Base-by-base conservation (phyloP, 1,140 invertebrate species). In the Protaetia brevitarsis region DNA sequence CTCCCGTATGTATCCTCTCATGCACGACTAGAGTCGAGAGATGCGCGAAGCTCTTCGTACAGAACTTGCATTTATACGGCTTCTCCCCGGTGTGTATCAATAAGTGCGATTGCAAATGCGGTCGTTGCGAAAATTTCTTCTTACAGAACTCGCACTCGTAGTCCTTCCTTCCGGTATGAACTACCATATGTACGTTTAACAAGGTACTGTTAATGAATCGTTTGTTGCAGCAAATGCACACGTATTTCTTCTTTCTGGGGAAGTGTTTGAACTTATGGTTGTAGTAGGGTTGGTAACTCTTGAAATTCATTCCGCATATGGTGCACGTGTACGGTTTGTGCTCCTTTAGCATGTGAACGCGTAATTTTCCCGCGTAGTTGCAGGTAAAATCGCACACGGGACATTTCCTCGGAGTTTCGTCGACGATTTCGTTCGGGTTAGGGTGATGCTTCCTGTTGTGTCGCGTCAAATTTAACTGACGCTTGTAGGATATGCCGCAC, bases 11-110 rank as follows among this genome's bases (percentile, higher is more conserved):
- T 37, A 75, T 76, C 13, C 77, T 63, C 62, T 13, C 60, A 37
- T 81, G 80, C 8, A 78, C 66, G 0, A 75, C 75, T 3, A 79
- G 74, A 65, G 82, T 81, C 63, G 79, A 79, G 0, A 79, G 80
- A 0, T 78, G 78, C 58, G 80, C 79, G 64, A 82, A 82, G 2
- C 73, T 77, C 60, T 79, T 77, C 0, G 76, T 75, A 51, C 80
- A 81, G 26, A 71, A 71, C 0, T 64, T 66, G 27, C 81, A 82
- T 58, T 68, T 76, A 59, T 81, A 85, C 0, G 82, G 82, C 60
- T 79, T 79, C 71, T 83, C 82, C 3, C 81, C 80, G 4, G 79
- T 81, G 60, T 83, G 82, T 27, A 77, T 73, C 51, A 79, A 72
- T n/a, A 78, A 78, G 62, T 82, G 81, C 37, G 79, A 80, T 58